Percentiles rank a stretch among this genome's conserved stretches.
These are phyloP conservation scores for Nyctalus aviator DNA, from an alignment of 2,797 vertebrate genomes.

Conservation along the genomic window DNA sequence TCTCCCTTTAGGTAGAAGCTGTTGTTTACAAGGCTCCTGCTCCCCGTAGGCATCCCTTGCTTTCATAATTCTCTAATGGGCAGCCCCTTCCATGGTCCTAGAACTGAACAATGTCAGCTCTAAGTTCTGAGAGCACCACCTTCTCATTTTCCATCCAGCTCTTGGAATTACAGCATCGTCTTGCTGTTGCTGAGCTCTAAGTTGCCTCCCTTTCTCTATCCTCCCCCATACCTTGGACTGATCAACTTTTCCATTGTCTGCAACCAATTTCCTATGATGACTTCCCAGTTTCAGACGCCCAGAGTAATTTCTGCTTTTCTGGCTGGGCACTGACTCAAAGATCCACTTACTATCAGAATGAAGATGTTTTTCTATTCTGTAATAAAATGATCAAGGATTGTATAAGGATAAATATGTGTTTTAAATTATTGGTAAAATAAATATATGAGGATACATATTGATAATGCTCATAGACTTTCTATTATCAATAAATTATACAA, in stretches of 20 bases:
- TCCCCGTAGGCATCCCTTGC: rapidly evolving
- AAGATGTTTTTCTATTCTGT: not conserved
- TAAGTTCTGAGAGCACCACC: not conserved
- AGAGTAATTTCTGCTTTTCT: constrained; percentile 30
- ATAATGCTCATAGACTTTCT: not conserved
- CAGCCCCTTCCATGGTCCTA: not conserved
- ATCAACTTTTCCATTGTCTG: constrained; percentile 14
- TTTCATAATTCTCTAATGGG: not conserved
- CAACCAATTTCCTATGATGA: constrained; percentile 44
- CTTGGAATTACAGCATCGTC: not conserved
- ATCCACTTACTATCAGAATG: not conserved
- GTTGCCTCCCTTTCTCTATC: not conserved
- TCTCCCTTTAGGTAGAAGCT: not conserved
- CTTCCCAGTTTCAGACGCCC: constrained; percentile 24
- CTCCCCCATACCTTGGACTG: not conserved
- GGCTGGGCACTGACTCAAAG: constrained; percentile 33
- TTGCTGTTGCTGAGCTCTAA: not conserved
- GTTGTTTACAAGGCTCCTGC: not conserved
- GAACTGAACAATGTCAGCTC: not conserved
- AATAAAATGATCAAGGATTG: not conserved
- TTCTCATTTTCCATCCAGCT: not conserved
- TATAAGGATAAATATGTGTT: not conserved
- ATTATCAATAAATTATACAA: not conserved
- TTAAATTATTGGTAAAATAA: constrained; percentile 32
- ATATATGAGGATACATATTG: not conserved